Base-by-base conservation (phyloP, 2,797 vertebrate genomes). In the Loriculus beryllinus region DNA sequence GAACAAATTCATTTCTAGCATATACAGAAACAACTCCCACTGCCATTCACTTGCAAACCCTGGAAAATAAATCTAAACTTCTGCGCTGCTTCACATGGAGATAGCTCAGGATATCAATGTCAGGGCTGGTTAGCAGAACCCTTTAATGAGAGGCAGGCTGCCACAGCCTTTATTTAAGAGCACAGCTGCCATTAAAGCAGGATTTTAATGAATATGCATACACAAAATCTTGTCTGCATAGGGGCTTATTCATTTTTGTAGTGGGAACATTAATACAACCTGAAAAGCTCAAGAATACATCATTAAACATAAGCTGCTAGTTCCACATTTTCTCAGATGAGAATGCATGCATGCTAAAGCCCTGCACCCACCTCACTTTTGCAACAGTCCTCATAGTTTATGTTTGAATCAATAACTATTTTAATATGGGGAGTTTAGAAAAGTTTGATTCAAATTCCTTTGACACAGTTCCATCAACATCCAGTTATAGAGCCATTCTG, bases 391-490 rank as follows among this genome's bases (percentile, higher is more conserved):
- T 51, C 95, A 56, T 23, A 54, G 82, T 48, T 94, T 25, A 72
- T 64, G 80, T 94, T 75, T n/a, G 39, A 94, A 94, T 76, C 95
- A 35, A 78, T 91, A 85, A 78, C 94, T 71, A 54, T 72, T 78
- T 93, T 78, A 77, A 89, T 67, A 63, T 5, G 7, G 93, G 77
- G 93, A 88, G 57, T 86, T 96, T 62, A 83, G 92, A 83, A 86
- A 87, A 89, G 81, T 92, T 88, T 81, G 86, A 92, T 87, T 84
- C 83, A 70, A 74, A 90, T 93, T 72, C 88, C 84, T 85, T 69
- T 89, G 65, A 93, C 62, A 48, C 88, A 25, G 63, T 81, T 97
- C 97, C 96, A 90, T 96, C 97, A 92, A 70, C 96, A 78, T 84
- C 90, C 95, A 65, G 87, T 75, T 95, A 56, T 40, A 86, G 93